These are phyloP conservation scores for Romanogobio albipinnatus DNA, from an alignment of 2,113 vertebrate species.

Conservation along the genomic window DNA sequence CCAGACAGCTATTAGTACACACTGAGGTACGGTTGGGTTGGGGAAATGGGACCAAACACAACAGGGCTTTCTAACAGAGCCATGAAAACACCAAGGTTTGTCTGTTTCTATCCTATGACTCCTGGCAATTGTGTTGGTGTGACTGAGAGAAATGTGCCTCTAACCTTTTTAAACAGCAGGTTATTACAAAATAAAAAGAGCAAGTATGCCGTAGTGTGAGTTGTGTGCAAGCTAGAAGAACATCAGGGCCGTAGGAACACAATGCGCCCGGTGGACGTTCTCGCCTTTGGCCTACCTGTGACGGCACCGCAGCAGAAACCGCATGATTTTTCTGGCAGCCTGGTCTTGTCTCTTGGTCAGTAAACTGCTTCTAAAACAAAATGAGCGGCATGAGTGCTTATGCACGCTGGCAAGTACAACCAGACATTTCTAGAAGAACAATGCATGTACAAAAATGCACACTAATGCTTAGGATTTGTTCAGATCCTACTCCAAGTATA, in stretches of 20 bases:
- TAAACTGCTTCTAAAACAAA: slow-evolving; percentile 85
- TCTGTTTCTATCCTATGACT: background rate
- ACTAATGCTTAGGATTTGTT: background rate
- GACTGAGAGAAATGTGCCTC: background rate
- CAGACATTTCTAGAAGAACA: background rate
- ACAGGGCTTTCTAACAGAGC: slow-evolving; percentile 53
- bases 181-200: background rate
- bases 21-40: slow-evolving; percentile 47
- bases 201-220: slow-evolving; percentile 47
- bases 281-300: slow-evolving; percentile 85
- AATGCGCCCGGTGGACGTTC: background rate
- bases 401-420: background rate
- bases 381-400: background rate
- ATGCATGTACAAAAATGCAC: background rate
- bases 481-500: background rate
- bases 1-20: slow-evolving; percentile 94
- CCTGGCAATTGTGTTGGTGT: background rate
- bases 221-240: slow-evolving; percentile 14
- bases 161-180: background rate
- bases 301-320: slow-evolving; percentile 97
- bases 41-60: slow-evolving; percentile 60
- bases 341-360: slow-evolving; percentile 99
- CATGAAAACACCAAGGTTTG: slow-evolving; percentile 20
- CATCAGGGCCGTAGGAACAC: background rate
- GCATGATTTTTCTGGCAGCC: slow-evolving; percentile 98